A percentile compares a stretch with the other conserved stretches of the same genome.
These are phyloP conservation scores for Incurvaria masculella DNA, from an alignment of 2,888 invertebrate genomes.

Conservation along the genomic window DNA sequence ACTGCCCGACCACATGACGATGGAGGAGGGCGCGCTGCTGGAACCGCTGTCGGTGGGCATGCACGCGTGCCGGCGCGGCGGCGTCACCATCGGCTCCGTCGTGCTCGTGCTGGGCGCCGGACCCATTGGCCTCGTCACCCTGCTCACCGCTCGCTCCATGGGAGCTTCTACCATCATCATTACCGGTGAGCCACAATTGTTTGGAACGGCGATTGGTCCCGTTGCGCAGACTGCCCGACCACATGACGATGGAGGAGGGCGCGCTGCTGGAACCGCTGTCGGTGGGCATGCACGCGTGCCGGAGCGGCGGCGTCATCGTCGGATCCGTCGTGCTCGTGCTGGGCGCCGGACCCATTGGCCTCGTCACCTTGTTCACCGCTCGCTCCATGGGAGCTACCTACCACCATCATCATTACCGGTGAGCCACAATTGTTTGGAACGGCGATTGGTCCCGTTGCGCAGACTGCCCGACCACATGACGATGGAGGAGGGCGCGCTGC, in stretches of 20 bases:
- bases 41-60: constrained; percentile 94
- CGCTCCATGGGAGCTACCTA: constrained; percentile 85
- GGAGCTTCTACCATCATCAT: constrained; percentile 77
- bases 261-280: constrained; percentile 91
- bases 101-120: constrained; percentile 83
- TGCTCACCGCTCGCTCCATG: constrained; percentile 79
- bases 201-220: too few species aligned
- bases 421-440: too few species aligned
- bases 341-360: constrained; percentile 88
- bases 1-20: constrained; percentile 82
- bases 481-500: constrained; percentile 86
- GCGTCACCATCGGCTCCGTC: constrained; percentile 65
- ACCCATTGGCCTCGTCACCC: constrained; percentile 81
- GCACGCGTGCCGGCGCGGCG: constrained; percentile 86
- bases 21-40: constrained; percentile 91
- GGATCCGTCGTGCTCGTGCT: constrained; percentile 71
- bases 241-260: constrained; percentile 73
- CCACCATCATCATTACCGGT: constrained; percentile 75
- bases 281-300: constrained; percentile 92
- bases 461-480: not conserved
- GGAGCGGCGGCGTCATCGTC: constrained; percentile 72
- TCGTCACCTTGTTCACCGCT: constrained; percentile 75
- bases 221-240: constrained; percentile 13
- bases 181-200: constrained; percentile 68
- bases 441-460: too few species aligned